Evolutionary conservation across 2,113 vertebrate species (phyloP), one percentile per base, ranked within the genome.

Genomic region (Cichladusa arquata): DNA sequence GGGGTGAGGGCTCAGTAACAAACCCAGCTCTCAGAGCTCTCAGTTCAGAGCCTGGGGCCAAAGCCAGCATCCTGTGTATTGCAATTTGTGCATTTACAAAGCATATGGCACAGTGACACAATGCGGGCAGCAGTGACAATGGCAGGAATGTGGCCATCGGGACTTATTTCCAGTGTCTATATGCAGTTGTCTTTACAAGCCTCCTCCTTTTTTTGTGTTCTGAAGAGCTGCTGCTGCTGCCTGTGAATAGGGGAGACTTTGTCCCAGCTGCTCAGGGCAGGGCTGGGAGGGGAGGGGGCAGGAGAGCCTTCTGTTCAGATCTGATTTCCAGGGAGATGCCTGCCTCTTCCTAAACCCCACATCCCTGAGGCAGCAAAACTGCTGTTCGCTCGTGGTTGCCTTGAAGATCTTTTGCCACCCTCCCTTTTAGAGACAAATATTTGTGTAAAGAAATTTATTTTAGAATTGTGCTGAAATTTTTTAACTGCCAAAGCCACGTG

Each of bases 1-100:
- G 14, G 9, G 0, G 0, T 6, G 50, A 33, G 44, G 70, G 65
- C 56, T 81, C 10, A 0, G 26, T 24, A 11, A 14, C 7, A 14
- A 4, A 4, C 29, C 22, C 66, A 70, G 76, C 66, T n/a, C 72
- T 0, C 34, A 0, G 10, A 70, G 76, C 66, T n/a, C 72, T 0
- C 34, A 0, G 10, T 16, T 24, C 38, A n/a, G 65, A 71, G 80
- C 50, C 70, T 5, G 87, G 45, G 42, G 34, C 53, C 48, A 16
- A 40, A 2, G 4, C 14, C 85, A 47, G 73, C 3, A 0, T 29
- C 67, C 19, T 2, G 14, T 16, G 25, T 4, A 6, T 2, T 18
- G 77, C 28, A 29, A 1, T 38, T 42, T 8, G 33, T 26, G 73
- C 60, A 0, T 65, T 56, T 6, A 5, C 20, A 64, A 70, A 54